Conservation (phyloP, 92 coral and sea anemone genomes). For the Heteractis magnifica region DNA sequence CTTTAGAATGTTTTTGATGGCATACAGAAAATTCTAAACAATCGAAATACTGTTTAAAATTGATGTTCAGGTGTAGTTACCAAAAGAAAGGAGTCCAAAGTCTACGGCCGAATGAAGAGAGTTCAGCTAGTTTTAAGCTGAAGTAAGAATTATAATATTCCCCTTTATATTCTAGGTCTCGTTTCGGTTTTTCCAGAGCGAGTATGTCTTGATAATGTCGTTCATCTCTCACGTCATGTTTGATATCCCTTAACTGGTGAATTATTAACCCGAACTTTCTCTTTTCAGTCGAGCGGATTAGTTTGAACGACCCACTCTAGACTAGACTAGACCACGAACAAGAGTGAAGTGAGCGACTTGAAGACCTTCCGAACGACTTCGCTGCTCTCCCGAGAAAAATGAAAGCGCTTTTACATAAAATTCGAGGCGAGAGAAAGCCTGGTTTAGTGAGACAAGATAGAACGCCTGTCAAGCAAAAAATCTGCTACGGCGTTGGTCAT, state of each 20-base stretch:
- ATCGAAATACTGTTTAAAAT: not conserved
- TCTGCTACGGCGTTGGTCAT: slow-evolving; percentile 86
- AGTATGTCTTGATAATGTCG: not conserved
- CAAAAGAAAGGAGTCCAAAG: not conserved
- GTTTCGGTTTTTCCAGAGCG: not conserved
- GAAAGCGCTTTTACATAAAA: slow-evolving; percentile 23
- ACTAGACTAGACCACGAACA: not conserved
- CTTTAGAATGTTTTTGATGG: not conserved
- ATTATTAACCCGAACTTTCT: not conserved
- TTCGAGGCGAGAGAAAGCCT: slow-evolving; percentile 23
- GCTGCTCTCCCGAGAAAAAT: slow-evolving; percentile 11
- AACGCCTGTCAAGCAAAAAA: slow-evolving; percentile 73
- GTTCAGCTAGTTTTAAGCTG: too few species aligned
- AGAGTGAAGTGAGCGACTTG: not conserved
- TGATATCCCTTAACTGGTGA: not conserved
- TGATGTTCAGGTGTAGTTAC: too few species aligned
- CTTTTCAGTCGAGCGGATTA: not conserved
- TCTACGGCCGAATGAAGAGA: too few species aligned
- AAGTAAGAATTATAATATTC: too few species aligned
- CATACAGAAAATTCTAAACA: not conserved
- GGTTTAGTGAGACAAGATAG: slow-evolving; percentile 51
- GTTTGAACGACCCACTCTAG: not conserved
- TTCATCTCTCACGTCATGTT: not conserved
- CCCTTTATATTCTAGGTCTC: too few species aligned
- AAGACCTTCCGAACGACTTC: not conserved